These are phyloP conservation scores for Zaprionus camerounensis DNA, from an alignment of 1,140 invertebrate genomes.

Conservation along the genomic window DNA sequence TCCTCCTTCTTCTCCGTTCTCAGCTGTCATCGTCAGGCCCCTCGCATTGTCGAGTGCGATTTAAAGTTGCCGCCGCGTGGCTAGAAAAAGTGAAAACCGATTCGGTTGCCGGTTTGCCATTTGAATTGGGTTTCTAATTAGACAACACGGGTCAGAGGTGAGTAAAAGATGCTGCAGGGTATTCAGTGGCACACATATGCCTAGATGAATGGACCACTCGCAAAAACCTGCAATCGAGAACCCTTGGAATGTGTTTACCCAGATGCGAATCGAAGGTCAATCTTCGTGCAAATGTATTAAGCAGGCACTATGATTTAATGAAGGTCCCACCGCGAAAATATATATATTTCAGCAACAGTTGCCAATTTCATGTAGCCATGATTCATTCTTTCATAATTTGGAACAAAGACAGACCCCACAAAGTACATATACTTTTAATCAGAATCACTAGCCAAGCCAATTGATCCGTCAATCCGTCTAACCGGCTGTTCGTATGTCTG, in stretches of 20 bases:
- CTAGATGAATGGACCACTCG: background rate
- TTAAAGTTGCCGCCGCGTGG: slow-evolving; percentile 10
- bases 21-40: slow-evolving; percentile 15
- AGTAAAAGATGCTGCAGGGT: slow-evolving; percentile 19
- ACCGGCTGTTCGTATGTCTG: no score
- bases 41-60: slow-evolving; percentile 7
- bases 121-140: slow-evolving; percentile 63
- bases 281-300: no score
- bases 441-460: no score
- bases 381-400: no score
- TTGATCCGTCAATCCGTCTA: no score
- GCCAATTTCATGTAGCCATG: no score
- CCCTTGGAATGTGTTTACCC: background rate
- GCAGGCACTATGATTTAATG: no score
- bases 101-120: slow-evolving; percentile 16
- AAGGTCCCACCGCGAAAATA: no score
- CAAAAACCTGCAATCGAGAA: background rate
- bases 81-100: slow-evolving; percentile 59
- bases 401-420: no score
- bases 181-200: slow-evolving; percentile 20
- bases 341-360: no score
- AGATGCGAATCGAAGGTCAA: background rate
- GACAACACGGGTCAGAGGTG: slow-evolving; percentile 21
- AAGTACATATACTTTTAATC: no score
- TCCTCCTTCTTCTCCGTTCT: background rate